Percentiles rank a stretch among this genome's conserved stretches.
Evolutionary conservation across 2,113 vertebrate species (phyloP).

Genomic region (Cebidichthys violaceus): DNA sequence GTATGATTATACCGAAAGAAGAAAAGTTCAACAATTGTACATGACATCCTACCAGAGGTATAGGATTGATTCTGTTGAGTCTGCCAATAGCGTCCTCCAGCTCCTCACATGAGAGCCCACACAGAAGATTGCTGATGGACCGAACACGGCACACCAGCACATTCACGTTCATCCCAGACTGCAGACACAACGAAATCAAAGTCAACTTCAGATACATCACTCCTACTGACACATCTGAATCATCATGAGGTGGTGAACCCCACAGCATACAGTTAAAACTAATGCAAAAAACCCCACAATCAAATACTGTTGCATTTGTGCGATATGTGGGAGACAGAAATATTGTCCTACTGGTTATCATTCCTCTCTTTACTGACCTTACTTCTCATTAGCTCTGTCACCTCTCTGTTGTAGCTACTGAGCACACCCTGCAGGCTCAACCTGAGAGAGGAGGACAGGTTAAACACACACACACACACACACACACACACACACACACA

Average conservation of each 20-base stretch:
- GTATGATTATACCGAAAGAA: neutral
- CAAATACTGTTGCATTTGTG: neutral
- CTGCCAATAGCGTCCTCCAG: conserved; percentile 75
- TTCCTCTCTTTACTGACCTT: conserved; percentile 66
- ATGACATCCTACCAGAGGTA: conserved; percentile 61
- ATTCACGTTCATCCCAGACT: conserved; percentile 55
- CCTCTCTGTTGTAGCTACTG: conserved; percentile 63
- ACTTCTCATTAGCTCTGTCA: conserved; percentile 57
- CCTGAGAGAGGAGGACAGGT: conserved; percentile 51
- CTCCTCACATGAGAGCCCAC: conserved; percentile 68
- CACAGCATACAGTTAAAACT: neutral
- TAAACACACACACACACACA: conserved; percentile 6
- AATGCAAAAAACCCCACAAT: neutral
- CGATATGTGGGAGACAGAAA: neutral
- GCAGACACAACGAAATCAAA: conserved; percentile 8
- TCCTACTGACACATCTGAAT: neutral
- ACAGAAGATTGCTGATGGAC: conserved; percentile 75
- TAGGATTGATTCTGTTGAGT: conserved; percentile 65
- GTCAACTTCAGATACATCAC: neutral
- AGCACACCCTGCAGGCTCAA: conserved; percentile 69
- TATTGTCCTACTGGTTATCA: neutral
- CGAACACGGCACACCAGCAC: conserved; percentile 59
- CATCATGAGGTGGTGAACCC: neutral
- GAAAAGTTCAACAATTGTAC: neutral
- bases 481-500: neutral